Evolutionary conservation across 2,113 vertebrate species (phyloP).

Genomic region (human): DNA sequence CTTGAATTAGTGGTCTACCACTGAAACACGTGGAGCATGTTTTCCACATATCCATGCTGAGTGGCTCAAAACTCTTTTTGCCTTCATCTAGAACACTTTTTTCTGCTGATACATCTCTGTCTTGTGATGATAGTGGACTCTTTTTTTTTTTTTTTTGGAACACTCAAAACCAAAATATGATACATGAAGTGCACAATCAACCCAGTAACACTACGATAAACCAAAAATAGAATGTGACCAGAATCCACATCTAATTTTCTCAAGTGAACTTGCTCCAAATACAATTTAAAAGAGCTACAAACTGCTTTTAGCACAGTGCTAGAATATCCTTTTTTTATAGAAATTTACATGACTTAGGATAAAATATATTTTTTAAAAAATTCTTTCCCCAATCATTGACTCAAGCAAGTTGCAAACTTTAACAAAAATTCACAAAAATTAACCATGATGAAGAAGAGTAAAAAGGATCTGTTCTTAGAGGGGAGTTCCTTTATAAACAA

Average conservation of each 20-base stretch:
- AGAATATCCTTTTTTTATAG: not conserved
- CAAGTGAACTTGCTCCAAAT: not conserved
- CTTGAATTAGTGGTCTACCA: not conserved
- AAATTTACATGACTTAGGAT: not conserved
- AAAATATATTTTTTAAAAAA: not conserved
- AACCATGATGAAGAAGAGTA: not conserved
- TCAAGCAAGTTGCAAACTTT: not conserved
- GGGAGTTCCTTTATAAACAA: not conserved
- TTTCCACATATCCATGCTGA: accelerated
- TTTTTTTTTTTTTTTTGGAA: not conserved
- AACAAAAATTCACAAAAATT: not conserved
- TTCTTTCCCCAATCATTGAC: not conserved
- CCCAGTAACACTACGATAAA: not conserved
- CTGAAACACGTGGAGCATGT: not conserved
- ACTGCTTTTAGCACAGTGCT: not conserved
- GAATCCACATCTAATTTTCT: not conserved
- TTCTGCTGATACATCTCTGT: not conserved
- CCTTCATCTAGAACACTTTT: not conserved
- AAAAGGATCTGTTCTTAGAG: not conserved
- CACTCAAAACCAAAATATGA: not conserved
- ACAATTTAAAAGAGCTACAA: not conserved
- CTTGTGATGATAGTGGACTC: not conserved
- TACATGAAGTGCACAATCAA: not conserved
- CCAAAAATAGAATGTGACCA: not conserved
- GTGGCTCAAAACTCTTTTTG: not conserved